Percentiles rank a stretch among this genome's conserved stretches.
phyloP scores from a whole-genome alignment of 2,113 vertebrate genomes.

The Montifringilla adamsi region DNA sequence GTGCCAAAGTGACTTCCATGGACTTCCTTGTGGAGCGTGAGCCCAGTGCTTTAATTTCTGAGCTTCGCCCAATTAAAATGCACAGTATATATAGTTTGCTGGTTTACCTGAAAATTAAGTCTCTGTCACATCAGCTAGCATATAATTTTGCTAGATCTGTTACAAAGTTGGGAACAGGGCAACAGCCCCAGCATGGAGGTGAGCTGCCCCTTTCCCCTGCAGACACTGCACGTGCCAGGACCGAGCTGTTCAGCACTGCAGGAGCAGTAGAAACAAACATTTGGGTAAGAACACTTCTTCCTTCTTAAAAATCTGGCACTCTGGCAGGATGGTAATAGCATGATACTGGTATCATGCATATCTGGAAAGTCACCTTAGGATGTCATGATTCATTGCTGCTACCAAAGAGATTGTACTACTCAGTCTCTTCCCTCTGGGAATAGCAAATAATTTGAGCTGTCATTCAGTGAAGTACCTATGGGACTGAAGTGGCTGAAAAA shows the following conservation, averaged over 20 bases:
- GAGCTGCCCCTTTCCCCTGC: not conserved
- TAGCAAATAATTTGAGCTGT: not conserved
- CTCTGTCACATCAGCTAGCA: not conserved
- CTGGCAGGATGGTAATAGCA: not conserved
- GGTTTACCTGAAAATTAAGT: not conserved
- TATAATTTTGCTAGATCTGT: not conserved
- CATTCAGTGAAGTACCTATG: not conserved
- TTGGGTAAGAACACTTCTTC: not conserved
- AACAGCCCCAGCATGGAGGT: not conserved
- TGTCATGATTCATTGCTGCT: not conserved
- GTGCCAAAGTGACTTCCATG: not conserved
- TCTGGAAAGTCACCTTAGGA: not conserved
- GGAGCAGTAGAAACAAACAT: not conserved
- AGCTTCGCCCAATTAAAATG: not conserved
- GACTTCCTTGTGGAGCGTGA: not conserved
- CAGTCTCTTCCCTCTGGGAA: not conserved
- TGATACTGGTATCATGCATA: not conserved
- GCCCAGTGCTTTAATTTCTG: not conserved
- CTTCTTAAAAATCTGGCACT: not conserved
- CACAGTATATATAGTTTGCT: not conserved
- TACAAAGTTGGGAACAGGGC: not conserved
- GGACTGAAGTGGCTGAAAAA: not conserved
- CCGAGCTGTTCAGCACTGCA: accelerated
- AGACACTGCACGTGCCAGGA: accelerated
- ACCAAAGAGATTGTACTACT: not conserved